Conservation (phyloP, 2,797 vertebrate species). For the Anomalospiza imberbis region DNA sequence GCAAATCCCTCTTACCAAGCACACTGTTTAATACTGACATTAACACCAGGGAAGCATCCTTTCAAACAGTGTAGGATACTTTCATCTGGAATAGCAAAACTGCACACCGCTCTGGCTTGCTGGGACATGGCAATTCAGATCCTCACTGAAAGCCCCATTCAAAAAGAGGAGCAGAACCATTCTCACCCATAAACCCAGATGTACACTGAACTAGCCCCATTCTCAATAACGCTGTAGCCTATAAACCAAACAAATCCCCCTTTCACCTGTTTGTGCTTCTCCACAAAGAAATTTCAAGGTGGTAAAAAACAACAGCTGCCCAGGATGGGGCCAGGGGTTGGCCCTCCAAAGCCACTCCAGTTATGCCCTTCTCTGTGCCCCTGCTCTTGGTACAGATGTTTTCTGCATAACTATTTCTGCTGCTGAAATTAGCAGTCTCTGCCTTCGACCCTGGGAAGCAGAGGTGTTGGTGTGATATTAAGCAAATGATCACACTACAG, state of each 20-base stretch:
- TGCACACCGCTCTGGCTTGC: background rate
- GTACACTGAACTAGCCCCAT: background rate
- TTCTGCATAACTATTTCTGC: background rate
- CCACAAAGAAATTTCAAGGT: background rate
- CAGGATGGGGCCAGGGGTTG: background rate
- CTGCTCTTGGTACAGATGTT: background rate
- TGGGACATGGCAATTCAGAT: background rate
- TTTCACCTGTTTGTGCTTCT: background rate
- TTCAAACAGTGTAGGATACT: background rate
- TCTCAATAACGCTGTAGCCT: background rate
- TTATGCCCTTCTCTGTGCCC: background rate
- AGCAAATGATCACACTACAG: background rate
- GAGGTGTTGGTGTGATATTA: background rate
- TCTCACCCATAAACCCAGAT: background rate
- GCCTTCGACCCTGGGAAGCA: background rate
- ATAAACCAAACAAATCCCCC: rapidly evolving
- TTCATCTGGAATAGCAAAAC: background rate
- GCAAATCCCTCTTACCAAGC: background rate
- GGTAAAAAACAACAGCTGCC: background rate
- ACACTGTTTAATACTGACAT: background rate
- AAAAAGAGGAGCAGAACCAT: background rate
- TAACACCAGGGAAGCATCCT: background rate
- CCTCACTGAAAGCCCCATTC: background rate
- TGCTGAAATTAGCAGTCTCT: background rate
- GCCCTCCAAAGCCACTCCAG: background rate